These are phyloP conservation scores for Camponotus pennsylvanicus DNA, from an alignment of 1,140 invertebrate genomes.

Conservation along the genomic window DNA sequence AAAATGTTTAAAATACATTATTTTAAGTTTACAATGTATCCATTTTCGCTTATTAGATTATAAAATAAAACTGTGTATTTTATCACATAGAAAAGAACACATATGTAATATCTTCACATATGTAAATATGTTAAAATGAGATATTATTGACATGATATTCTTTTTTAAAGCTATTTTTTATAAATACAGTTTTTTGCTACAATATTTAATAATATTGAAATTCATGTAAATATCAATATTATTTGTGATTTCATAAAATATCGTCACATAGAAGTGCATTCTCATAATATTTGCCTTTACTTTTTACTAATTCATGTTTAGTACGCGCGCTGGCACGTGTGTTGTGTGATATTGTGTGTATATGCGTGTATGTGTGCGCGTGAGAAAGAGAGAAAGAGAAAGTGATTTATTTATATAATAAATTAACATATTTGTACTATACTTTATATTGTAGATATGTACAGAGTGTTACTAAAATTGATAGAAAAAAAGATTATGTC, in stretches of 20 bases:
- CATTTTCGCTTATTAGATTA: not conserved
- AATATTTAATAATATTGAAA: conserved; percentile 15
- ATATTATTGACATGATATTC: not conserved
- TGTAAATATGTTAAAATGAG: not conserved
- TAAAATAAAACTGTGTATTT: not conserved
- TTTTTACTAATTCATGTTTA: not conserved
- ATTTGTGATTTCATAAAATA: conserved; percentile 20
- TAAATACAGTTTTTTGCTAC: not conserved
- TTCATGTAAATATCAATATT: not conserved
- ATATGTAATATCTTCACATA: not conserved
- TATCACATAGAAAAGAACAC: not conserved
- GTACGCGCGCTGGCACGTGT: too few species aligned
- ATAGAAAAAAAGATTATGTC: not conserved
- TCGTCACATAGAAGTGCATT: conserved; percentile 7
- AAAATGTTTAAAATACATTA: not conserved
- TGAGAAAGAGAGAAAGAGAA: too few species aligned
- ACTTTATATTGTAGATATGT: conserved; percentile 14
- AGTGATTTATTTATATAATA: conserved; percentile 14
- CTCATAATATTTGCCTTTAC: conserved; percentile 30
- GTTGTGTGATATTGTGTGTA: too few species aligned
- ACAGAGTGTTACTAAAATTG: conserved; percentile 11
- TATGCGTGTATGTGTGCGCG: too few species aligned
- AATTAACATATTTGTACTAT: conserved; percentile 7
- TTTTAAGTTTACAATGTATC: not conserved
- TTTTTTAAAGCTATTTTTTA: not conserved